Conservation (phyloP, 1,140 invertebrate species). For the Aplysia californica region DNA sequence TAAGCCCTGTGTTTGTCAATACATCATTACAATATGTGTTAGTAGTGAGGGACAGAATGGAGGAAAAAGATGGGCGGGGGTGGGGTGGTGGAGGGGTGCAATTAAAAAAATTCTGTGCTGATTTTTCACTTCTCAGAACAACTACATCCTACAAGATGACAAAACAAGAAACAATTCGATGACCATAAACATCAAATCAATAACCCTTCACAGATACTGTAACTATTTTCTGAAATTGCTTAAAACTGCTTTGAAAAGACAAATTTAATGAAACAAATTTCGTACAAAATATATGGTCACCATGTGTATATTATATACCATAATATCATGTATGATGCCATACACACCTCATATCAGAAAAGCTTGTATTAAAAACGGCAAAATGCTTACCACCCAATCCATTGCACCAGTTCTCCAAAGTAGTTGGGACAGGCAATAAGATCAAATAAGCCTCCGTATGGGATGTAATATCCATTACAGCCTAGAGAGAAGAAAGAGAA, state of each 20-base stretch:
- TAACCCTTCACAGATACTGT: no score
- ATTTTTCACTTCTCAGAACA: no score
- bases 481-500: slow-evolving; percentile 30
- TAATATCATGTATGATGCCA: neutral
- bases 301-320: neutral
- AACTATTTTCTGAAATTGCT: no score
- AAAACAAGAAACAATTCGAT: no score
- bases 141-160: no score
- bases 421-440: slow-evolving; percentile 52
- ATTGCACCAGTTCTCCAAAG: slow-evolving; percentile 52
- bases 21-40: no score
- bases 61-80: no score
- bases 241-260: neutral
- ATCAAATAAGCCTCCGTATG: slow-evolving; percentile 53
- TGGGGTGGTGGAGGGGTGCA: no score
- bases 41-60: no score
- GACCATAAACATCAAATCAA: no score
- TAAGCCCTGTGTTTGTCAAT: no score
- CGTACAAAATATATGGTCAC: neutral
- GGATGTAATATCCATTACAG: slow-evolving; percentile 48
- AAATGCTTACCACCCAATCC: slow-evolving; percentile 48
- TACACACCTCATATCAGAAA: neutral
- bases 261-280: neutral
- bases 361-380: neutral
- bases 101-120: no score